Evolutionary conservation across 2,113 vertebrate species (phyloP), one percentile per base, ranked within the genome.

Genomic region (Zosterops japonicus): DNA sequence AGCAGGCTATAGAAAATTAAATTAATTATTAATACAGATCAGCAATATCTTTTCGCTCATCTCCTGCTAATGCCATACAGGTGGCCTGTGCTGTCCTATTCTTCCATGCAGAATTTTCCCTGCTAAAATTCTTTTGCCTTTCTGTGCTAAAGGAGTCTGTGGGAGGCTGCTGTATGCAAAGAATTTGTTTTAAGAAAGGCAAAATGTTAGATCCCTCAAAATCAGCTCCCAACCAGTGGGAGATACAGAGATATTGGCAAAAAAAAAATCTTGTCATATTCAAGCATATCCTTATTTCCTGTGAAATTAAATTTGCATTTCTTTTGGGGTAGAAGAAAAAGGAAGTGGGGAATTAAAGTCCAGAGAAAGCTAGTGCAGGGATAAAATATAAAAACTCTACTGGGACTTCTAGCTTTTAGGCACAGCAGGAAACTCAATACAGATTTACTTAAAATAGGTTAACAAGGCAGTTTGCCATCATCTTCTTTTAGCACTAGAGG

Each of bases 381-480:
- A 96, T 96, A 93, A 93, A 89, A 96, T 61, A 68, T 23, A 96
- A 92, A 97, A 96, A 93, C 76, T 95, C 95, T 75, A 61, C 65
- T 72, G 95, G 95, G 96, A 96, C 90, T 96, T 91, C 90, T 83
- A 96, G 90, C 92, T 94, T 93, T 96, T 93, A 90, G 61, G 90
- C 96, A 96, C 95, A 95, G 93, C 93, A 96, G 92, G 93, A 97
- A 96, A 93, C 92, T 96, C 92, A 93, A 92, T 93, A 95, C 90
- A 96, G 90, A 95, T 94, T 97, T 96, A 94, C 94, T 97, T 96
- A 94, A 97, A 96, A 95, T 93, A 96, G 93, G 95, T 96, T 97
- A 97, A 96, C 92, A 96, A 96, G 94, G 95, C 96, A 93, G 92
- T 93, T 96, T 95, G 90, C 93, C 90, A 96, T 94, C 95, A 89